Conservation (phyloP, 2,113 vertebrate species). For the Myodes glareolus region DNA sequence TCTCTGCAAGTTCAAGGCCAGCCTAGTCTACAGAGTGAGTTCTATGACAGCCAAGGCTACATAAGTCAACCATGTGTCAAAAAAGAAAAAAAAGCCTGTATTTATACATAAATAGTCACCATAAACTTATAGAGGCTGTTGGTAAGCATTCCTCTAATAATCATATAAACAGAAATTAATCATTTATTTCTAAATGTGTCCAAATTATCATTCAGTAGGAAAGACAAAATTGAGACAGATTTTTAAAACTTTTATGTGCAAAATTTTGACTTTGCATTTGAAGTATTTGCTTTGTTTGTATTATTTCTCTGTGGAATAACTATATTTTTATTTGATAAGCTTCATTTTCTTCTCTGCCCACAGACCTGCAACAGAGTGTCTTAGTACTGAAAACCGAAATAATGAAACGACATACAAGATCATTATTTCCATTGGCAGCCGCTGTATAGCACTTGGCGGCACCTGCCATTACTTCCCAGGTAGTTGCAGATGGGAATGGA, state of each 20-base stretch:
- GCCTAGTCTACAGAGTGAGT: not conserved
- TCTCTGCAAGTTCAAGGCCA: not conserved
- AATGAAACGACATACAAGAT: not conserved
- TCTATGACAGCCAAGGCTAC: not conserved
- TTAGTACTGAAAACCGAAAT: not conserved
- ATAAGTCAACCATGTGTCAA: not conserved
- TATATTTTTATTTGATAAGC: not conserved
- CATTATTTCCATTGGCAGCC: not conserved
- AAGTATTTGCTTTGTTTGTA: constrained; percentile 3
- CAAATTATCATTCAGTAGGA: not conserved
- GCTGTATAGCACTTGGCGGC: not conserved
- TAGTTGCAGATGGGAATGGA: not conserved
- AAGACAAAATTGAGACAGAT: constrained; percentile 16
- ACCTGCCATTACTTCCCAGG: not conserved
- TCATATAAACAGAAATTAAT: constrained; percentile 9
- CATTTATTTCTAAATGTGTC: not conserved
- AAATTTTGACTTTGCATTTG: not conserved
- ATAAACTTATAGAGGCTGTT: not conserved
- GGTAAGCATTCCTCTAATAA: not conserved
- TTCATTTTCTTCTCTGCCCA: not conserved
- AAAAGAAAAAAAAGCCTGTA: not conserved
- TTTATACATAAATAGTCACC: not conserved
- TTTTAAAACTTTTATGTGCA: not conserved
- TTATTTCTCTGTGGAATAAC: not conserved
- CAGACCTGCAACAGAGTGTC: not conserved